These are phyloP conservation scores for Neolamprologus kungweensis DNA, from an alignment of 2,113 vertebrate genomes.

Conservation along the genomic window DNA sequence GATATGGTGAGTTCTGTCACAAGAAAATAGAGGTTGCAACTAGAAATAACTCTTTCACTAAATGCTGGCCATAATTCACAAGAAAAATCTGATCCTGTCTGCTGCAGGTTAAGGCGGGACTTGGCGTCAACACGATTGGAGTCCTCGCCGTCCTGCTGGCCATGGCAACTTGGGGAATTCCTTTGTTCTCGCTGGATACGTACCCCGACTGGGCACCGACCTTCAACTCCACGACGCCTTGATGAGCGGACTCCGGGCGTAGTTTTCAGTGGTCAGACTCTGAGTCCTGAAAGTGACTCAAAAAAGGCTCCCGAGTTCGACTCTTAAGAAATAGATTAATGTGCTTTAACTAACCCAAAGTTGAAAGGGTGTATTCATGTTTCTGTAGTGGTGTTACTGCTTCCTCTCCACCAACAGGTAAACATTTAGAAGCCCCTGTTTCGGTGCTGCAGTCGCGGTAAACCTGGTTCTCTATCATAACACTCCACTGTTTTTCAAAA, in stretches of 20 bases:
- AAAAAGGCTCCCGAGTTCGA: background rate
- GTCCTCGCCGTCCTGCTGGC: conserved; percentile 80
- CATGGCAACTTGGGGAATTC: conserved; percentile 79
- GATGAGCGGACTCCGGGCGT: background rate
- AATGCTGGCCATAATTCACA: background rate
- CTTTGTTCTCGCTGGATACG: conserved; percentile 77
- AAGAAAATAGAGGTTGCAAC: background rate
- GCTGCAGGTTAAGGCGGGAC: conserved; percentile 87
- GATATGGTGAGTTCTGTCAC: conserved; percentile 79
- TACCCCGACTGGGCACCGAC: conserved; percentile 81
- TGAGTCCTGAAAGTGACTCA: background rate
- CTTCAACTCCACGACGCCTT: conserved; percentile 67
- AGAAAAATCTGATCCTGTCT: background rate
- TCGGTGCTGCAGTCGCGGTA: background rate
- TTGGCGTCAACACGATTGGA: conserved; percentile 84
- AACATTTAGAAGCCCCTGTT: background rate
- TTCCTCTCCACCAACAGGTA: background rate
- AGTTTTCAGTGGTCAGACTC: background rate
- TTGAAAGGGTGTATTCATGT: background rate
- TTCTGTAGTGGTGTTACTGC: background rate
- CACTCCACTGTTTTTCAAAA: too few relatives aligned
- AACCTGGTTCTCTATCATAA: too few relatives aligned
- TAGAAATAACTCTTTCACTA: background rate
- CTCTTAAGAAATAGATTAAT: background rate
- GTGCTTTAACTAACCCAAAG: background rate